Conservation (phyloP, 2,797 vertebrate genomes). For the Danio kyathit region DNA sequence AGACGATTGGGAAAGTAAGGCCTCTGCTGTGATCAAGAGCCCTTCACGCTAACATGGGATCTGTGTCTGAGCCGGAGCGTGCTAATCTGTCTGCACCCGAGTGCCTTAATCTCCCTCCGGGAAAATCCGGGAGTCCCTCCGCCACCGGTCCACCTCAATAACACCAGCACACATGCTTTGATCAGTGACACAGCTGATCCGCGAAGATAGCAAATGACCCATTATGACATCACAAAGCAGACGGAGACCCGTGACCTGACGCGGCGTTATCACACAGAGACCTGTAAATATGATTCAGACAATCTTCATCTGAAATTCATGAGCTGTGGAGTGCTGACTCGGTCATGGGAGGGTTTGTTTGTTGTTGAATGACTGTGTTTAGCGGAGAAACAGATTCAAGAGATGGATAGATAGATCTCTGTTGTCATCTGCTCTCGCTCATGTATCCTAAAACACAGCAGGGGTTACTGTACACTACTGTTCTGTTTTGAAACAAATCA, state of each 20-base stretch:
- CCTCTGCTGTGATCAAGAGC: conserved; percentile 61
- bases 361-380: conserved; percentile 6
- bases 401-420: neutral
- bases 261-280: conserved; percentile 23
- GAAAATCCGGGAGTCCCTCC: conserved; percentile 31
- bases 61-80: conserved; percentile 53
- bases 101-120: conserved; percentile 46
- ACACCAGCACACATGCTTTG: conserved; percentile 38
- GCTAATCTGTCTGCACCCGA: conserved; percentile 57
- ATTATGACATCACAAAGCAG: conserved; percentile 49
- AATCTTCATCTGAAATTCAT: conserved; percentile 56
- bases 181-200: conserved; percentile 53
- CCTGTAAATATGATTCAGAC: conserved; percentile 40
- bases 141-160: conserved; percentile 5
- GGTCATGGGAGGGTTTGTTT: conserved; percentile 31
- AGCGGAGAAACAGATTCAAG: conserved; percentile 6
- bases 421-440: neutral
- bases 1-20: conserved; percentile 49
- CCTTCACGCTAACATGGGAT: conserved; percentile 53
- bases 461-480: neutral
- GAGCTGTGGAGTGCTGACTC: conserved; percentile 34
- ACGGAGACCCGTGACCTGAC: neutral
- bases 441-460: neutral
- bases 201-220: conserved; percentile 44
- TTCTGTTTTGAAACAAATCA: neutral